Evolutionary conservation across 2,888 invertebrate genomes (phyloP).

Genomic region (Stomorhina lunata): DNA sequence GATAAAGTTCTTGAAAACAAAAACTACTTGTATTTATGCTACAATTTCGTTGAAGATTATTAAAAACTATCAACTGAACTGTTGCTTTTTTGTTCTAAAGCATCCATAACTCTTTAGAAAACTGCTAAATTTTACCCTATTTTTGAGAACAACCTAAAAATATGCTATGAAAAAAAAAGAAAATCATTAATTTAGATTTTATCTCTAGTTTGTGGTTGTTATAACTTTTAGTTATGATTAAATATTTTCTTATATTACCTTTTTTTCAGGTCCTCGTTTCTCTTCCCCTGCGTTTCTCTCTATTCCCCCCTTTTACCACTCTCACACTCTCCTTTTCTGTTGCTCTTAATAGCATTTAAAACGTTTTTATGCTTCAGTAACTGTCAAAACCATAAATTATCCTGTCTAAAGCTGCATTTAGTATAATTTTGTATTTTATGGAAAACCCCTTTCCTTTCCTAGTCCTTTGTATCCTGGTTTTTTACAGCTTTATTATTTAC

Average conservation of each 20-base stretch:
- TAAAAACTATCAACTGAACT: slow-evolving; percentile 45
- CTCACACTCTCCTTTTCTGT: not conserved
- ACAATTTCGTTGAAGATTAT: not conserved
- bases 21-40: not conserved
- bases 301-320: not conserved
- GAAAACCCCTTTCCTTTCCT: not conserved
- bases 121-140: not conserved
- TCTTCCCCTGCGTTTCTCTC: not conserved
- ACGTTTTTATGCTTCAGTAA: slow-evolving; percentile 63
- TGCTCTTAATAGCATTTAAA: slow-evolving; percentile 38
- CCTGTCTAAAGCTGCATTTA: slow-evolving; percentile 53
- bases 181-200: slow-evolving; percentile 20
- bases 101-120: too few species aligned
- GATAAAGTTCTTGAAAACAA: not conserved
- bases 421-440: not conserved
- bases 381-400: slow-evolving; percentile 65
- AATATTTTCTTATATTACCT: slow-evolving; percentile 37
- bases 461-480: not conserved
- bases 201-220: not conserved
- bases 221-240: not conserved
- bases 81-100: slow-evolving; percentile 32
- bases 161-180: slow-evolving; percentile 30
- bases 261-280: not conserved
- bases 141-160: slow-evolving; percentile 7
- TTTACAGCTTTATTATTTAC: slow-evolving; percentile 35